These are phyloP conservation scores for Daktulosphaira vitifoliae DNA, from an alignment of 1,140 invertebrate species.

Conservation along the genomic window DNA sequence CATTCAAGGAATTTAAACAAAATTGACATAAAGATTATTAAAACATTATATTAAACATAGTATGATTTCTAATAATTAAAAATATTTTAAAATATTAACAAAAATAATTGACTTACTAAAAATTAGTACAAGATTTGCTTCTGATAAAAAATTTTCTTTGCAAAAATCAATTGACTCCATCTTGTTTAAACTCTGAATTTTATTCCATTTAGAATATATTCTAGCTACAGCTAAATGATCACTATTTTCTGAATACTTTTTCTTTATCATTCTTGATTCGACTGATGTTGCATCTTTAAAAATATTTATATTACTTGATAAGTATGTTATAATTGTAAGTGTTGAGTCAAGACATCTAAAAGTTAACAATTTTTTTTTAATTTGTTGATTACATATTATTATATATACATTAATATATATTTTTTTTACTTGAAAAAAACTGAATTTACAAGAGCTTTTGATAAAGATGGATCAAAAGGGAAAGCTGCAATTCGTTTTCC, in stretches of 20 bases:
- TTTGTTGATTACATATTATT: no score
- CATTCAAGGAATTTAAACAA: no score
- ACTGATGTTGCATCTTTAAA: constrained; percentile 40
- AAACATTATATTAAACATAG: no score
- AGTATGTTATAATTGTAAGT: constrained; percentile 41
- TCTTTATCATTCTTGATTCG: constrained; percentile 45
- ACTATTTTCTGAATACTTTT: constrained; percentile 46
- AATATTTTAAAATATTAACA: no score
- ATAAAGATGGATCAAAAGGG: constrained; percentile 49
- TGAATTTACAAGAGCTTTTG: constrained; percentile 49
- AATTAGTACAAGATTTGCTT: constrained; percentile 4
- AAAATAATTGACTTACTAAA: no score
- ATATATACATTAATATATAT: background rate
- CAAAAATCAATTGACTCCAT: constrained; percentile 6
- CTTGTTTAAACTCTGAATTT: constrained; percentile 30
- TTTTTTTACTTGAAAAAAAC: constrained; percentile 46
- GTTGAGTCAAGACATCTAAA: constrained; percentile 45
- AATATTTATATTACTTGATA: constrained; percentile 41
- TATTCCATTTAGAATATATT: constrained; percentile 47
- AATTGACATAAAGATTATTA: no score
- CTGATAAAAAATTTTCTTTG: background rate
- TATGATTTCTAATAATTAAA: no score
- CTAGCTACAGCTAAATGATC: constrained; percentile 49
- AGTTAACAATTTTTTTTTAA: constrained; percentile 19
- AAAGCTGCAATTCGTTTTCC: constrained; percentile 49